Evolutionary conservation across 2,797 vertebrate species (phyloP).

Genomic region (Uromys caudimaculatus): DNA sequence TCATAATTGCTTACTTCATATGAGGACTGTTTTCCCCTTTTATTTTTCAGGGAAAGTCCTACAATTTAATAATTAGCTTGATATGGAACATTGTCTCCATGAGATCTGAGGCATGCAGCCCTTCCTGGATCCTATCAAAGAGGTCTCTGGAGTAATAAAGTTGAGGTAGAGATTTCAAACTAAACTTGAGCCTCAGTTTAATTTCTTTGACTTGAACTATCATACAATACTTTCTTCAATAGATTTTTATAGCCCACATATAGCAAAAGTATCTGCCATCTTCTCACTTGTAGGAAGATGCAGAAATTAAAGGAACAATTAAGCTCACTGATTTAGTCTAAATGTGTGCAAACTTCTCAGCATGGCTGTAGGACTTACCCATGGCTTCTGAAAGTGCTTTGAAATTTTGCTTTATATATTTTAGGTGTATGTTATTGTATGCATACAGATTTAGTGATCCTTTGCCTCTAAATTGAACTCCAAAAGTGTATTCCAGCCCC

Average conservation of each 20-base stretch:
- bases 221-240: conserved; percentile 14
- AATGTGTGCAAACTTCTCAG: not conserved
- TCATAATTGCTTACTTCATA: not conserved
- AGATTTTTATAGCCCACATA: not conserved
- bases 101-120: not conserved
- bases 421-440: not conserved
- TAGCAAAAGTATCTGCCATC: not conserved
- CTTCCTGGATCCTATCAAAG: not conserved
- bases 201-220: conserved; percentile 48
- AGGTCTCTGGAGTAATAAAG: not conserved
- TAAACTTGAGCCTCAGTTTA: not conserved
- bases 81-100: conserved; percentile 9
- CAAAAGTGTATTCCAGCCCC: not conserved
- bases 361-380: not conserved
- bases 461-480: not conserved
- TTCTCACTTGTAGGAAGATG: conserved; percentile 23
- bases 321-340: conserved; percentile 46
- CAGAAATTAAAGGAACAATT: conserved; percentile 11
- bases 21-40: not conserved
- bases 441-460: not conserved
- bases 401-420: conserved; percentile 25
- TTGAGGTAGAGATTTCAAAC: not conserved
- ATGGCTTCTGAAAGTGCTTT: conserved; percentile 23
- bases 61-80: not conserved
- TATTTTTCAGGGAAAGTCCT: not conserved